Evolutionary conservation across 2,797 vertebrate species (phyloP).

Genomic region (Sardinella longiceps): DNA sequence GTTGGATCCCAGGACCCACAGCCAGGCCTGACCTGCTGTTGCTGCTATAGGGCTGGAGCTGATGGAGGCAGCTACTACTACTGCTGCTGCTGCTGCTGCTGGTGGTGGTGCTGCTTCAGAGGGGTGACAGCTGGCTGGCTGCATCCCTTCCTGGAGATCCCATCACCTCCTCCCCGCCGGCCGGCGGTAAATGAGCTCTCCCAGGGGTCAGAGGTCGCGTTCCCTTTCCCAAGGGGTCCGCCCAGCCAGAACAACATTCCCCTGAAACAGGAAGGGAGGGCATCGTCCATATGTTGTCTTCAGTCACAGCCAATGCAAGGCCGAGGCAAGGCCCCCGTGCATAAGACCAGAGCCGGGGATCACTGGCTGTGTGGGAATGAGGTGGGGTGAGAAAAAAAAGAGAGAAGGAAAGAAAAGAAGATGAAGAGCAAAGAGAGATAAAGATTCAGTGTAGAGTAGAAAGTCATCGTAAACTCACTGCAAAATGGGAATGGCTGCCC

Average conservation of each 20-base stretch:
- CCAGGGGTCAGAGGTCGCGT: slow-evolving; percentile 72
- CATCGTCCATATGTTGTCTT: slow-evolving; percentile 81
- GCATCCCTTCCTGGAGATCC: slow-evolving; percentile 57
- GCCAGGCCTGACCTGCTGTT: neutral
- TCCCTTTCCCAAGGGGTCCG: slow-evolving; percentile 73
- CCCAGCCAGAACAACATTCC: slow-evolving; percentile 65
- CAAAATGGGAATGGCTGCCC: neutral
- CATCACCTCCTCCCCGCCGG: slow-evolving; percentile 59
- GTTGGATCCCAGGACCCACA: neutral
- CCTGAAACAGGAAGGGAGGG: slow-evolving; percentile 80
- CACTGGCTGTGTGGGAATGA: neutral
- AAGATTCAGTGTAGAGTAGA: neutral
- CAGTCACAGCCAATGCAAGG: slow-evolving; percentile 51
- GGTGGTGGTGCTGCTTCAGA: slow-evolving; percentile 38
- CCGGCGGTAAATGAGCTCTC: slow-evolving; percentile 67
- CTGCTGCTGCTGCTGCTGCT: no score
- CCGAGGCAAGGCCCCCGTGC: neutral
- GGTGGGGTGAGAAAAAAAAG: neutral
- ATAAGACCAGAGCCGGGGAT: neutral
- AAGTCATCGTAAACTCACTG: neutral
- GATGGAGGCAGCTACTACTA: no score
- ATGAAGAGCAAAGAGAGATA: neutral
- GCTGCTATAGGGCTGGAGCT: neutral
- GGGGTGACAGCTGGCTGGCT: slow-evolving; percentile 73
- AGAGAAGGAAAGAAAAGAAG: neutral